Percentiles rank a stretch among this genome's conserved stretches.
Evolutionary conservation across 1,140 invertebrate genomes (phyloP).

Genomic region (Drosophila cardini): DNA sequence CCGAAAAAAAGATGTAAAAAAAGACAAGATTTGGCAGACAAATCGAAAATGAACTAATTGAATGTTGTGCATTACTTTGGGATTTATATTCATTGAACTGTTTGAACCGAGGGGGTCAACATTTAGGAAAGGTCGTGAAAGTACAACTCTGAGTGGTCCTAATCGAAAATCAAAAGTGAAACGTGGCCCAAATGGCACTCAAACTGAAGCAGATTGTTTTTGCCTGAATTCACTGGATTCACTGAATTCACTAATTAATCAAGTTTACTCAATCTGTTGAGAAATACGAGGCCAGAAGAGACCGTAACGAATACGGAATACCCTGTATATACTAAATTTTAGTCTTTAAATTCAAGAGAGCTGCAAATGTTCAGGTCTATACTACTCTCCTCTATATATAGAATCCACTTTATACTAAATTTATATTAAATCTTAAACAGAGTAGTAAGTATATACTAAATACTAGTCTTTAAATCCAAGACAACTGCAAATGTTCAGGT

Average conservation of each 20-base stretch:
- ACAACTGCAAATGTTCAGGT: too few species aligned
- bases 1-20: slow-evolving; percentile 21
- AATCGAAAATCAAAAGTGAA: slow-evolving; percentile 76
- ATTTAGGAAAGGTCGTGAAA: slow-evolving; percentile 62
- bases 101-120: slow-evolving; percentile 65
- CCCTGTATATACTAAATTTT: too few species aligned
- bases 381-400: too few species aligned
- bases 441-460: too few species aligned
- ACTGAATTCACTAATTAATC: slow-evolving; percentile 22
- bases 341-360: too few species aligned
- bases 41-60: slow-evolving; percentile 77
- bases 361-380: too few species aligned
- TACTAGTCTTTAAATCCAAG: too few species aligned
- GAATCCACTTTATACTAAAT: too few species aligned
- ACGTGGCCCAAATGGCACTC: slow-evolving; percentile 42
- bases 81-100: slow-evolving; percentile 50
- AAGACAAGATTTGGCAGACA: slow-evolving; percentile 51
- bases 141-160: slow-evolving; percentile 46
- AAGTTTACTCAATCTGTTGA: slow-evolving; percentile 14
- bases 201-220: slow-evolving; percentile 18
- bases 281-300: not conserved
- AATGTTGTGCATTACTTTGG: slow-evolving; percentile 65
- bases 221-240: slow-evolving; percentile 8
- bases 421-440: too few species aligned
- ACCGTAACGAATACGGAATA: not conserved